Base-by-base conservation (phyloP, 64 coral and sea anemone genomes). In the Stylophora pistillata region DNA sequence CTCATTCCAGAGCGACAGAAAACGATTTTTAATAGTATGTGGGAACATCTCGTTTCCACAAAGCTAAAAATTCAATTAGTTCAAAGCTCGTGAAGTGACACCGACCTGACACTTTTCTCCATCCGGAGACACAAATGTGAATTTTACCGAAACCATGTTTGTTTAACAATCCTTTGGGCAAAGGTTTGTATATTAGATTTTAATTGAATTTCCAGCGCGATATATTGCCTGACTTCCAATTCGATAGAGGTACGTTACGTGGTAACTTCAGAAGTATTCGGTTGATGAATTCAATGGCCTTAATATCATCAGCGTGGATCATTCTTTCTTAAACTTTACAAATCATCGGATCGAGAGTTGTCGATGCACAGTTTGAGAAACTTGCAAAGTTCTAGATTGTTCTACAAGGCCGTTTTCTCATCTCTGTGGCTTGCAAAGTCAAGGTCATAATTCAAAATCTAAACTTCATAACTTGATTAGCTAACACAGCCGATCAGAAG, bases 121-220 rank as follows among this genome's bases (percentile, higher is more conserved):
- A 16, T 18, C 21, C n/a, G 7, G 20, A 79, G 15, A 20, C 27
- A 21, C 17, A 63, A 63, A 81, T 81, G 78, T 81, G 58, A 81
- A 81, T 81, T 37, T 63, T 59, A 58, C 60, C 15, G 58, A 81
- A 62, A 81, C 57, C 30, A 81, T 81, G 78, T 59, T 61, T 63
- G 55, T 9, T 81, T 81, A 81, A 16, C 58, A 15, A 25, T 64
- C 9, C 21, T 63, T 25, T 30, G 14, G 55, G 58, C 58, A 63
- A 63, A 20, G 30, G 15, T 17, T 15, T 20, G 0, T 32, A 79
- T 30, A 30, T 58, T 55, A 26, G 15, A 1, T 58, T 30, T 79
- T 60, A 7, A 79, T 15, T 58, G 47, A 27, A 77, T 15, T 56
- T 56, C 9, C 21, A n/a, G 63, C 10, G 21, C 20, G 9, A 18